Evolutionary conservation across 2,797 vertebrate genomes (phyloP).

Genomic region (Sebastes aleutianus): DNA sequence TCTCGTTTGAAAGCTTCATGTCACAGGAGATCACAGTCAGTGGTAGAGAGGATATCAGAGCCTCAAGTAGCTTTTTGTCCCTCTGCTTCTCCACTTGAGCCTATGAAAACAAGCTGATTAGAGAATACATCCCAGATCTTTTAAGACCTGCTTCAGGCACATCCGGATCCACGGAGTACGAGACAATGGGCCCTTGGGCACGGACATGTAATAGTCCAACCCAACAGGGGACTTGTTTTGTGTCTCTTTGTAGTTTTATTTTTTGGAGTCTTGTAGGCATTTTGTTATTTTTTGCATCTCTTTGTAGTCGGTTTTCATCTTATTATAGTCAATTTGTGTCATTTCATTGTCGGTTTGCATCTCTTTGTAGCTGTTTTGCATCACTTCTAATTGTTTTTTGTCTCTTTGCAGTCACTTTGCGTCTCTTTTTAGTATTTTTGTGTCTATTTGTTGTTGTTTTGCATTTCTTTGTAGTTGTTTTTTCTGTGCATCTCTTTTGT

Average conservation of each 20-base stretch:
- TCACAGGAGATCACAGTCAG: conserved; percentile 29
- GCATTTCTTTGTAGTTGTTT: background rate
- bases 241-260: background rate
- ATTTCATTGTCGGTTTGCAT: background rate
- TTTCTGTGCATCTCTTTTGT: too few species aligned
- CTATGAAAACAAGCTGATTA: background rate
- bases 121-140: background rate
- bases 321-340: too few species aligned
- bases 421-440: background rate
- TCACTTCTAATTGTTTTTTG: background rate
- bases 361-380: background rate
- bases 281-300: background rate
- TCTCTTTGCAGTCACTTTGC: background rate
- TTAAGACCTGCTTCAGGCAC: background rate
- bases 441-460: background rate
- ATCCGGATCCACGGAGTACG: background rate
- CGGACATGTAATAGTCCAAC: background rate
- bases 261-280: background rate
- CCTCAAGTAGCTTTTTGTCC: background rate
- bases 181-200: background rate
- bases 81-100: background rate
- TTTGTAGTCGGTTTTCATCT: background rate
- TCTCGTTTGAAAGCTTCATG: conserved; percentile 16
- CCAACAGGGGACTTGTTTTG: background rate
- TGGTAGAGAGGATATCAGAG: conserved; percentile 3